Conservation (phyloP, 2,888 invertebrate species). For the Hemistola chrysoprasaria region DNA sequence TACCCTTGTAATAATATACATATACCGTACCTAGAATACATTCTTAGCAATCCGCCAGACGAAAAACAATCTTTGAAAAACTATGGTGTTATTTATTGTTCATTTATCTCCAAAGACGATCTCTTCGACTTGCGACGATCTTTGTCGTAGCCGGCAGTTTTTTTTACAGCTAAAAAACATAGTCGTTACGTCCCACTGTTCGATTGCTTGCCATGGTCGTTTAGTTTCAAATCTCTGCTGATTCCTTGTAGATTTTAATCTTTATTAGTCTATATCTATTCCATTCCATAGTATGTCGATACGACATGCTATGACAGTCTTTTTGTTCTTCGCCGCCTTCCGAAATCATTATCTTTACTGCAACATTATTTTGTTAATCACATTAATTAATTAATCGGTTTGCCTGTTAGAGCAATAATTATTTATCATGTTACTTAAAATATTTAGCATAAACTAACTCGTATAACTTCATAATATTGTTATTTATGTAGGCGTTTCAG, state of each 20-base stretch:
- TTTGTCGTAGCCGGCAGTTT: constrained; percentile 69
- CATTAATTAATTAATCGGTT: no score
- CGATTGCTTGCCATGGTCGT: constrained; percentile 54
- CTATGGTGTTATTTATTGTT: constrained; percentile 74
- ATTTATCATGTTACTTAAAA: no score
- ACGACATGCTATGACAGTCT: constrained; percentile 17
- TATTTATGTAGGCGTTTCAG: no score
- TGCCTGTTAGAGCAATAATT: no score
- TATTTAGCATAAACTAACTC: no score
- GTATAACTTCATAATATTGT: no score
- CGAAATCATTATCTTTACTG: not conserved
- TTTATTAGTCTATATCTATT: constrained; percentile 59
- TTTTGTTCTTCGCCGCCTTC: constrained; percentile 27
- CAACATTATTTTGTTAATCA: no score
- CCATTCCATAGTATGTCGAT: constrained; percentile 11
- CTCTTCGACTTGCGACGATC: constrained; percentile 55
- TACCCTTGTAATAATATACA: no score
- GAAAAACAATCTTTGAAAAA: constrained; percentile 37
- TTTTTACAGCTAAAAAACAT: constrained; percentile 61
- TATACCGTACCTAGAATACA: constrained; percentile 5
- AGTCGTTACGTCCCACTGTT: constrained; percentile 54
- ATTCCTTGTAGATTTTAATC: constrained; percentile 71
- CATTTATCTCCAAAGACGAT: constrained; percentile 59
- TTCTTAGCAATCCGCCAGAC: constrained; percentile 13
- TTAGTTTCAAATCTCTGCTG: constrained; percentile 58